Conservation (phyloP, 2,888 invertebrate genomes). For the Arenicola marina region DNA sequence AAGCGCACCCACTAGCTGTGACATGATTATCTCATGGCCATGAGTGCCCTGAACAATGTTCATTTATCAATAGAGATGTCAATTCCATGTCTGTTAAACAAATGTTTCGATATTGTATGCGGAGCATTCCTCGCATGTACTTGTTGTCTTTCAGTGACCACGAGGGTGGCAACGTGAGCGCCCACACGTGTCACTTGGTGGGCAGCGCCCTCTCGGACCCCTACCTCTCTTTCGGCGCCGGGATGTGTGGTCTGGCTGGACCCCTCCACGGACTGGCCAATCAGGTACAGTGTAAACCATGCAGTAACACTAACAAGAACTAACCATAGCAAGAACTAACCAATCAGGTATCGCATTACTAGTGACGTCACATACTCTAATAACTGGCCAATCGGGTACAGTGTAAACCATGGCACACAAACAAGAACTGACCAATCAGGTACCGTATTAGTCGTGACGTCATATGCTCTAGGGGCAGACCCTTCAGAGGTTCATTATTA, state of each 20-base stretch:
- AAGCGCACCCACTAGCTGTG: too few species aligned
- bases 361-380: too few species aligned
- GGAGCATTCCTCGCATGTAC: neutral
- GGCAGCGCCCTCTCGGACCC: slow-evolving; percentile 94
- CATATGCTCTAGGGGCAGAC: slow-evolving; percentile 95
- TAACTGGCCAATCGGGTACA: slow-evolving; percentile 91
- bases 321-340: too few species aligned
- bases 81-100: neutral
- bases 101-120: neutral
- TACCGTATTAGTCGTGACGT: too few species aligned
- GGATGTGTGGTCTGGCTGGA: slow-evolving; percentile 92
- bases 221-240: slow-evolving; percentile 88
- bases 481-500: too few species aligned
- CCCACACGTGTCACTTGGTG: slow-evolving; percentile 91
- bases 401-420: too few species aligned
- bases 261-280: slow-evolving; percentile 95
- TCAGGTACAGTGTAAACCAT: too few species aligned
- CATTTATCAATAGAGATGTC: neutral
- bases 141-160: slow-evolving; percentile 74
- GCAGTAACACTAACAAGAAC: too few species aligned
- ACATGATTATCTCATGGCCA: too few species aligned
- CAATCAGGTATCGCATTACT: too few species aligned
- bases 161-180: slow-evolving; percentile 95
- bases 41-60: too few species aligned
- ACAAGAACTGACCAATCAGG: too few species aligned